phyloP scores from a whole-genome alignment of 2,888 invertebrate genomes.

The Crocallis elinguaria region DNA sequence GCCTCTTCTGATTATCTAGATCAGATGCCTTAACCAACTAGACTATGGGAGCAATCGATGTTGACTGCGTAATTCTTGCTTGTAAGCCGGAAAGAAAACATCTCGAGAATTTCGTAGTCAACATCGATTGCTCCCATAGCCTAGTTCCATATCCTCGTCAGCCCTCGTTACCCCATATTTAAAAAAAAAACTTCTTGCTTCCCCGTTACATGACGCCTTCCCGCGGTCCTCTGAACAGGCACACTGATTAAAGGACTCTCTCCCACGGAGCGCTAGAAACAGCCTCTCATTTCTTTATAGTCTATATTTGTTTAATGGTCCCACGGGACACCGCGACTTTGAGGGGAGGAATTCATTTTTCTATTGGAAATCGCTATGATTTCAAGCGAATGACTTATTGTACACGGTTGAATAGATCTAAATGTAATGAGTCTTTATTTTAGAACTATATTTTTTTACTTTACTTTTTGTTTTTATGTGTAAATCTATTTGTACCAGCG shows the following conservation, averaged over 20 bases:
- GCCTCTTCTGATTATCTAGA: too few species aligned
- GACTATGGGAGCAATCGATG: too few species aligned
- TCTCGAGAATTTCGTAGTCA: too few species aligned
- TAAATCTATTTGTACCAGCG: too few species aligned
- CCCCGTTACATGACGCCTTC: slow-evolving; percentile 14
- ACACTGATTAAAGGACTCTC: slow-evolving; percentile 34
- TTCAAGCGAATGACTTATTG: slow-evolving; percentile 4
- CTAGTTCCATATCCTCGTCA: too few species aligned
- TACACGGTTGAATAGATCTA: neutral
- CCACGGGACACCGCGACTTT: slow-evolving; percentile 4
- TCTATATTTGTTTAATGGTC: slow-evolving; percentile 7
- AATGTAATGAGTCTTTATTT: neutral
- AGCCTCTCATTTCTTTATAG: slow-evolving; percentile 10
- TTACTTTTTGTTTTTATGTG: neutral
- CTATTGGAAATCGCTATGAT: neutral
- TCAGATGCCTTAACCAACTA: too few species aligned
- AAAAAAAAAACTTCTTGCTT: neutral
- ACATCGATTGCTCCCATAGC: too few species aligned
- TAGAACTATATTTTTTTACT: neutral
- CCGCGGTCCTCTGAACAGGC: slow-evolving; percentile 33
- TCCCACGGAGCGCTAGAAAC: slow-evolving; percentile 3
- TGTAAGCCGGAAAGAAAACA: too few species aligned
- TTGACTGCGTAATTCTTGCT: too few species aligned
- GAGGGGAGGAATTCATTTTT: slow-evolving; percentile 4
- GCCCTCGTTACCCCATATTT: too few species aligned